A percentile compares a stretch with the other conserved stretches of the same genome.
Conservation (phyloP, 2,113 vertebrate genomes). For the Cinclus cinclus region DNA sequence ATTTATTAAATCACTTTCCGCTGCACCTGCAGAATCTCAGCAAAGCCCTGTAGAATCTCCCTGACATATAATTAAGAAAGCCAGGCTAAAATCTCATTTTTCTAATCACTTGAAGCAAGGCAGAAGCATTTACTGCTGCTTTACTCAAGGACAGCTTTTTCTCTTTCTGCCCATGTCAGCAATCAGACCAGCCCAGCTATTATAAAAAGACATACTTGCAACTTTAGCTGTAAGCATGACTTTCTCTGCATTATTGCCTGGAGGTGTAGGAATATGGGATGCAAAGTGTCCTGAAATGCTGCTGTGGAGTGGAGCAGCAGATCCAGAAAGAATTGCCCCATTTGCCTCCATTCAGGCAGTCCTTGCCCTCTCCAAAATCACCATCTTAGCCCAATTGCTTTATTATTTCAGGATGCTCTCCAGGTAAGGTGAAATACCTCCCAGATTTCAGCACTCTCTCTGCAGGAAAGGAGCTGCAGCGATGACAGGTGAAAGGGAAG, state of each 20-base stretch:
- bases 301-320: not conserved
- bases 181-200: not conserved
- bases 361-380: not conserved
- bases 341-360: not conserved
- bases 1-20: conserved; percentile 65
- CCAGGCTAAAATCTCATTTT: conserved; percentile 59
- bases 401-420: not conserved
- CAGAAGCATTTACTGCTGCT: conserved; percentile 59
- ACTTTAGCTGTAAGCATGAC: not conserved
- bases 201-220: not conserved
- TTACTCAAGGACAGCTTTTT: conserved; percentile 46
- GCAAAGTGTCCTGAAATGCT: not conserved
- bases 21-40: conserved; percentile 59
- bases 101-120: conserved; percentile 56
- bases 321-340: not conserved
- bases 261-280: not conserved
- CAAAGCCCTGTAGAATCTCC: conserved; percentile 31
- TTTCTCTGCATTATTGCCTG: not conserved
- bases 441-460: not conserved
- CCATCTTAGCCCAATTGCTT: not conserved
- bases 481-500: not conserved
- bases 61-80: conserved; percentile 59
- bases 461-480: not conserved
- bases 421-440: not conserved
- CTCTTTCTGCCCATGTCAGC: conserved; percentile 52